phyloP scores from a whole-genome alignment of 2,113 vertebrate genomes.

The Beaufortia kweichowensis region DNA sequence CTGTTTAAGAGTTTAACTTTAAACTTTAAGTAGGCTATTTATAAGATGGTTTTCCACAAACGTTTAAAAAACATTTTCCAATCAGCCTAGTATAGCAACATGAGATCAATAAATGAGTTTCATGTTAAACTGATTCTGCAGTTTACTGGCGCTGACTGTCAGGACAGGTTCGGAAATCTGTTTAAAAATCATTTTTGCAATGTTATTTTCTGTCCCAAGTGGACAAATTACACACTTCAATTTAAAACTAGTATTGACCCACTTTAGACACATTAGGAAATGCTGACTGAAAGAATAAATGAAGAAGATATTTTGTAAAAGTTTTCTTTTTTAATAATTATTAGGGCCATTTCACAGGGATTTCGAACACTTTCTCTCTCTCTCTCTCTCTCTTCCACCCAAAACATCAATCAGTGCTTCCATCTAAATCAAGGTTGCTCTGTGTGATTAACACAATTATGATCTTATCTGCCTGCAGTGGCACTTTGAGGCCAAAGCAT shows the following conservation, averaged over 20 bases:
- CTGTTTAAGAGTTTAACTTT: no score
- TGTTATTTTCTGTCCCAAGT: no score
- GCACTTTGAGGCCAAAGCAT: constrained; percentile 52
- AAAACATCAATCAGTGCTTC: constrained; percentile 37
- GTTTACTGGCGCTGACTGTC: no score
- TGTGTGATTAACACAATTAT: constrained; percentile 49
- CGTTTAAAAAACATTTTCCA: no score
- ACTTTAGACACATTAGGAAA: constrained; percentile 11
- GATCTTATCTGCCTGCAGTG: constrained; percentile 46
- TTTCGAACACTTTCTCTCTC: constrained; percentile 15
- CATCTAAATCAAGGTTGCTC: constrained; percentile 40
- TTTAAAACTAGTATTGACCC: constrained; percentile 7
- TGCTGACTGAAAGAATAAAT: constrained; percentile 12
- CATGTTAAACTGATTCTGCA: no score
- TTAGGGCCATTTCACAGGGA: not conserved
- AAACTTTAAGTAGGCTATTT: no score
- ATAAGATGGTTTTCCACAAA: no score
- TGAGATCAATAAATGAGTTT: no score
- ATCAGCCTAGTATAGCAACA: no score
- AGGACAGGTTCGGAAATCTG: no score
- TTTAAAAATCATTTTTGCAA: no score
- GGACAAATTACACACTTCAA: no score
- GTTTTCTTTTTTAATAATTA: constrained; percentile 2
- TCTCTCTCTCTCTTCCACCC: not conserved
- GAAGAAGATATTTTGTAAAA: not conserved